Conservation (phyloP, 2,113 vertebrate species). For the Nettapus auritus region DNA sequence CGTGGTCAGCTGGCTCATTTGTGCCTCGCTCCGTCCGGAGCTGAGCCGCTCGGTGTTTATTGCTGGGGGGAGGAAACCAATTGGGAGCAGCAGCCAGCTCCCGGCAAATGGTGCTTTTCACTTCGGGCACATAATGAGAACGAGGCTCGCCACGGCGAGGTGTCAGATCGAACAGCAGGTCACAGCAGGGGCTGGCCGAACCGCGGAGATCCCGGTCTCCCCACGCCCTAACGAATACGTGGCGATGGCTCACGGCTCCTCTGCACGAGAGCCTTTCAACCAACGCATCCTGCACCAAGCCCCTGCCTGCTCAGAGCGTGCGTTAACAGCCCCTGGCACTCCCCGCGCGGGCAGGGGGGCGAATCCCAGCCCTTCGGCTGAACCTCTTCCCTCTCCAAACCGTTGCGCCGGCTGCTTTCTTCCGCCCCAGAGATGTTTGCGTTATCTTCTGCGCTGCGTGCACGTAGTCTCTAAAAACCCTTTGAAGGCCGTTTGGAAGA, state of each 20-base stretch:
- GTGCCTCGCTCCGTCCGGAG: neutral
- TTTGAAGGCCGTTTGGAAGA: slow-evolving; percentile 52
- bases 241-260: neutral
- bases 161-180: slow-evolving; percentile 66
- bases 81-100: slow-evolving; percentile 29
- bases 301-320: slow-evolving; percentile 29
- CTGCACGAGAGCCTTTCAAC: neutral
- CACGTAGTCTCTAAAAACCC: slow-evolving; percentile 37
- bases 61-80: neutral
- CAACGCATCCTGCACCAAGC: slow-evolving; percentile 38
- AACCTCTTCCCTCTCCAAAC: slow-evolving; percentile 41
- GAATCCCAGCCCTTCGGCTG: slow-evolving; percentile 27
- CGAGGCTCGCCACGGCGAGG: neutral
- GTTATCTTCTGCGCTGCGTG: slow-evolving; percentile 15
- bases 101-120: slow-evolving; percentile 60
- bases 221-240: neutral
- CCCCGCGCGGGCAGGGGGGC: slow-evolving; percentile 25
- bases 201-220: neutral
- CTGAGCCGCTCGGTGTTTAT: neutral
- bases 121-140: slow-evolving; percentile 22
- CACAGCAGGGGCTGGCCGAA: slow-evolving; percentile 31
- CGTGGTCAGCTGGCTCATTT: slow-evolving; percentile 38
- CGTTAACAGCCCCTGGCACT: slow-evolving; percentile 58
- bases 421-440: slow-evolving; percentile 57
- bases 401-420: slow-evolving; percentile 20